Base-by-base conservation (phyloP, 2,797 vertebrate genomes). In the Alosa sapidissima region DNA sequence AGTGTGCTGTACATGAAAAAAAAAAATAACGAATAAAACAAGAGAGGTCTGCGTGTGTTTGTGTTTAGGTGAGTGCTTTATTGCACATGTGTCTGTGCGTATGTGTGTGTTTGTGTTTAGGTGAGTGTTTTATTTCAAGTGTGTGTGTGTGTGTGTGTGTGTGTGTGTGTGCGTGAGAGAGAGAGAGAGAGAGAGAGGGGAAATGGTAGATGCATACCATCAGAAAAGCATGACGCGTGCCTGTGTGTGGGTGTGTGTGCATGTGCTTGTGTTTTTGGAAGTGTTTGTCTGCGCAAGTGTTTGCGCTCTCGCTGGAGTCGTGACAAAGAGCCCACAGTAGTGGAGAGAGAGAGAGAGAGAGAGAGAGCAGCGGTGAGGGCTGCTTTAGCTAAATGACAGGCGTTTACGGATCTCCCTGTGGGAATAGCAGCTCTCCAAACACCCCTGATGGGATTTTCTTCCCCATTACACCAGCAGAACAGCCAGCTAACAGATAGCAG, bases 161-260 rank as follows among this genome's bases (percentile, higher is more conserved):
- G 54, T 55, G 14, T 55, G 54, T 55, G 54, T 2, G 54, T 2
- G 54, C 83, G 81, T n/a, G 58, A 82, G 68, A 81, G 82, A 24
- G 75, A 81, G 48, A 84, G 75, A 84, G 82, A 86, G 75, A 68
- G 48, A 83, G 83, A 82, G 83, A 78, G 85, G 55, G 19, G 81
- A 28, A 72, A 14, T 6, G n/a, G 58, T 28, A 28, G 0, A 28
- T 28, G 28, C 45, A 19, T 75, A 36, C 36, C 14, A 41, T 75
- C 19, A 45, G 2, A 75, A 75, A 75, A 13, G 45, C 68, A 41
- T 75, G 68, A 5, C 68, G 21, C 33, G 28, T 58, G n/a, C 5
- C 3, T 28, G 9, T n/a, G 28, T 41, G 68, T 75, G 68, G 14
- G 36, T 75, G 68, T 75, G 36, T 75, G 13, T 16, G 33, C 33